Base-by-base conservation (phyloP, 2,888 invertebrate species). In the Cotesia congregata region DNA sequence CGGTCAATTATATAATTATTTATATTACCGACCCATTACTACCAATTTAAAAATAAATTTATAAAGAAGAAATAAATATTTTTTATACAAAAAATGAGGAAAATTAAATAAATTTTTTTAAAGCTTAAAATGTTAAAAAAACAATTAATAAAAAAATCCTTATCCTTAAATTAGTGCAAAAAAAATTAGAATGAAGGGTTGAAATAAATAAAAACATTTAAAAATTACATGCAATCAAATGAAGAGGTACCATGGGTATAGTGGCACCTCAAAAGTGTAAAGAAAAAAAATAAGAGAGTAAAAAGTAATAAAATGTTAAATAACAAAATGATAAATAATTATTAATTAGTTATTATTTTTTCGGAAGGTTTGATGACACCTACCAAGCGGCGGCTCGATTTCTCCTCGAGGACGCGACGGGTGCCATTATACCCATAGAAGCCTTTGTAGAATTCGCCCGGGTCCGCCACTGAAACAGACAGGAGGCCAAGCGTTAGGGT, bases 381-480 rank as follows among this genome's bases (percentile, higher is more conserved):
- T 94, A 94, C 93, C 94, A 93, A 91, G 90, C 93, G 93, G 87
- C 93, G 92, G 90, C 90, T 91, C 89, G 91, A 90, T 90, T 92
- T 93, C 91, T 93, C 93, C 91, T 92, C 92, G 89, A 90, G 88
- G 90, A 90, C 90, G 91, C 92, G 92, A 90, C 91, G 91, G 90
- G 91, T 90, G 91, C 93, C 93, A 92, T 93, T 94, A 94, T 92
- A 94, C 93, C 91, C 91, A 90, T 92, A 92, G 93, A 92, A 93
- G 93, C 92, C 93, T 94, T 95, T 95, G 95, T 93, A 95, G 95
- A 93, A 94, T 93, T 95, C 95, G 93, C 93, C 93, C 93, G 93
- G 93, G 93, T 94, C 93, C 93, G 94, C 93, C 92, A 83, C 94
- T 94, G 90, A 89, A 89, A 89, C 89, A 89, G 88, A 89, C 88